Base-by-base conservation (phyloP, 64 coral and sea anemone genomes). In the Montipora foliosa region DNA sequence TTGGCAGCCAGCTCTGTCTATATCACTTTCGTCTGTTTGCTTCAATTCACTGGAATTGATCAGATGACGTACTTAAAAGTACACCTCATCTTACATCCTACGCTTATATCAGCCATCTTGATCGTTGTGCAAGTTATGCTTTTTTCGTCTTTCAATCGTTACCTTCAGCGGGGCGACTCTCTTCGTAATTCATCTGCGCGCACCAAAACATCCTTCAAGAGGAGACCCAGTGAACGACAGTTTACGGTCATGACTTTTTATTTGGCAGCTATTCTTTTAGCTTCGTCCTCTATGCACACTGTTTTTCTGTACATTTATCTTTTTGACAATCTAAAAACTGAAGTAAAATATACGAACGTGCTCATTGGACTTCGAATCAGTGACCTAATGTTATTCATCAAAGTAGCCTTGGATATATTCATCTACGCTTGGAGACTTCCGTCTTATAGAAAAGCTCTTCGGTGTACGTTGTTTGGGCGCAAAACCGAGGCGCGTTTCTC, bases 351-450 rank as follows among this genome's bases (percentile, higher is more conserved):
- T 6, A 37, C 73, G 2, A 80, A 93, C 12, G 71, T 93, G 4
- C 84, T 80, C 22, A 93, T 93, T 49, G 44, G 69, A 19, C 24
- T 93, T 47, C 92, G 92, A 3, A 58, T 93, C 0, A 93, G 92
- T 45, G 92, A 93, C 51, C 44, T 93, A 68, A 79, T 88, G 92
- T 76, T 93, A 9, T 93, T 93, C 47, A 50, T 93, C 21, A 93
- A 93, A 20, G 92, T 93, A 6, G 67, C 85, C 5, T 12, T 93
- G 20, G 92, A 93, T 72, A 77, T 87, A 5, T 93, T 93, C 69
- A 93, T 93, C 20, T 93, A 93, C 44, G 92, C 92, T 6, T 93
- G 92, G 92, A 79, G 92, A 24, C 66, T 93, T 19, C 92, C 92
- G 8, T 74, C 84, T 69, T 93, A 93, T 51, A 66, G 92, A 19